Base-by-base conservation (phyloP, 2,888 invertebrate species). In the Caenorhabditis parvicauda region DNA sequence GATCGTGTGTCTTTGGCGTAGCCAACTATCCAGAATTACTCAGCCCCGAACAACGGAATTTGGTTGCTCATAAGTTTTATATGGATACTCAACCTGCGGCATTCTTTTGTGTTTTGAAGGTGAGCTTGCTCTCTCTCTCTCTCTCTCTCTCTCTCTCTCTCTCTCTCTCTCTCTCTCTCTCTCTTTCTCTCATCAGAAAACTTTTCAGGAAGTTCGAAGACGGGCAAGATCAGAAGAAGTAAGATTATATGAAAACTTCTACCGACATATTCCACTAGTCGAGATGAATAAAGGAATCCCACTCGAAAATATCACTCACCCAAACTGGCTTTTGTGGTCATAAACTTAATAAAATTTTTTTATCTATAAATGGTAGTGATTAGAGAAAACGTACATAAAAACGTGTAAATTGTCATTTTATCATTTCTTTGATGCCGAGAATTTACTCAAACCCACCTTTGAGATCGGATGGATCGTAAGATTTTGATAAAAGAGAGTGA, bases 11-110 rank as follows among this genome's bases (percentile, higher is more conserved):
- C 6, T 70, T 53, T 35, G 70, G 70, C 32, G 25, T 61, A 9
- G 46, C 48, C 1, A 63, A 67, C 44, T 37, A 65, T 2, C 53
- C 55, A 7, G 27, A 47, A 7, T 45, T 70, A 2, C 7, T 56
- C 29, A 39, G 22, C 6, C 50, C 53, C 0, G 45, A 43, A 19
- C 53, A 53, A 3, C 57, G 57, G 1, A 46, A 54, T 6, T 44
- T 70, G 3, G 61, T 70, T 1, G 67, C 61, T 14, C 70, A 70
- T 50, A 70, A 70, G 41, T 65, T 70, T 25, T 65, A 70, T 45
- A 28, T 65, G 22, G 54, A 59, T 5, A 63, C 43, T n/a, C 49
- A 70, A 41, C 65, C 67, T 9, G 67, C 58, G 2, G 65, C 59
- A 0, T 67, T 57, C 49, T 61, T 70, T 53, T 70, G 70, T 47